A percentile compares a stretch with the other conserved stretches of the same genome.
Evolutionary conservation across 2,888 invertebrate species (phyloP).

Genomic region (Neoitamus cyanurus): DNA sequence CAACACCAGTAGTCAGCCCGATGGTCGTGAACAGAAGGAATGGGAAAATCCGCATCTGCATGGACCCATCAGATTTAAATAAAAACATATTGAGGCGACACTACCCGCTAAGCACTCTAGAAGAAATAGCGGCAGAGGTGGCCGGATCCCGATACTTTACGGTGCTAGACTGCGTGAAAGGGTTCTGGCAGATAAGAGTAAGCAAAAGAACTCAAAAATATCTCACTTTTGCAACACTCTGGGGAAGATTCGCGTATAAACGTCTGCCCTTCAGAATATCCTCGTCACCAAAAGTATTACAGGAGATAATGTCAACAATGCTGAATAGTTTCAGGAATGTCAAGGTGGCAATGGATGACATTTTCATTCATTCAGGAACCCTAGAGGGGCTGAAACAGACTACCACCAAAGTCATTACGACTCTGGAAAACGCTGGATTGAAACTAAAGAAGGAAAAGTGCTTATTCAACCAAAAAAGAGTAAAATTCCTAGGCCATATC

Average conservation of each 20-base stretch:
- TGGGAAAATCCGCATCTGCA: constrained; percentile 48
- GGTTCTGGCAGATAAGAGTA: constrained; percentile 55
- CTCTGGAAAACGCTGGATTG: too few species aligned
- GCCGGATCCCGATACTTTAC: background rate
- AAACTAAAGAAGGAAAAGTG: too few species aligned
- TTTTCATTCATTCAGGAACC: too few species aligned
- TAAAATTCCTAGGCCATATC: too few species aligned
- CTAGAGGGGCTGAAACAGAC: too few species aligned
- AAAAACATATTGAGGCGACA: constrained; percentile 50
- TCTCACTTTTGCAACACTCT: constrained; percentile 53
- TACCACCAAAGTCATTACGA: too few species aligned
- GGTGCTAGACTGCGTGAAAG: constrained; percentile 46
- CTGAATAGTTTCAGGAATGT: too few species aligned
- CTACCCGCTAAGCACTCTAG: constrained; percentile 42
- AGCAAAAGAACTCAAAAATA: constrained; percentile 52
- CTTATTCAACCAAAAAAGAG: too few species aligned
- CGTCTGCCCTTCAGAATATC: constrained; percentile 52
- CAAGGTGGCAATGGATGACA: too few species aligned
- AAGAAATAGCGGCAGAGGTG: background rate
- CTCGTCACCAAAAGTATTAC: constrained; percentile 50
- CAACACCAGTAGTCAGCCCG: constrained; percentile 52
- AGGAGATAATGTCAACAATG: too few species aligned
- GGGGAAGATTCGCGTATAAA: constrained; percentile 53
- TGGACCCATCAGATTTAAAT: constrained; percentile 45
- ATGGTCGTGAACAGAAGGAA: constrained; percentile 51